A percentile compares a stretch with the other conserved stretches of the same genome.
phyloP scores from a whole-genome alignment of 92 coral and sea anemone species.

The Heliopora coerulea region DNA sequence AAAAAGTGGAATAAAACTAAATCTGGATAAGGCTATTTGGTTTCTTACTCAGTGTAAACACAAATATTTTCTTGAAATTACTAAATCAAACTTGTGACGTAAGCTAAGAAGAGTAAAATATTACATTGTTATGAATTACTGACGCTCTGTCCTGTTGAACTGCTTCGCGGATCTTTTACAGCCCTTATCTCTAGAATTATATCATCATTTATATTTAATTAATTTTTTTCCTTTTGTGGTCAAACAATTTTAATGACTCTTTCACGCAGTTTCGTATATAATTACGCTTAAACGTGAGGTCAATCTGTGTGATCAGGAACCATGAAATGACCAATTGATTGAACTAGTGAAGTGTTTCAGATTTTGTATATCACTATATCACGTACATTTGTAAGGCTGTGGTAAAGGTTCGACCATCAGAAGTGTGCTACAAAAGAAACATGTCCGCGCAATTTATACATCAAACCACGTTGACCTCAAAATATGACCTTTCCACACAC shows the following conservation, averaged over 20 bases:
- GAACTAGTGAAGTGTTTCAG: not conserved
- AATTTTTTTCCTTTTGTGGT: slow-evolving; percentile 19
- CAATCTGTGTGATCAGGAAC: slow-evolving; percentile 4
- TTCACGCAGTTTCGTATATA: slow-evolving; percentile 6
- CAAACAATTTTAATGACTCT: slow-evolving; percentile 27
- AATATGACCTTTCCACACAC: slow-evolving; percentile 21
- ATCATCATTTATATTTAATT: not conserved
- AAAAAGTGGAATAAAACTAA: too few species aligned
- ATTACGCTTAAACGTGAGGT: slow-evolving; percentile 1
- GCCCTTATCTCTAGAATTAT: slow-evolving; percentile 2
- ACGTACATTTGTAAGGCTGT: not conserved
- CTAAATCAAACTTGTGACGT: too few species aligned
- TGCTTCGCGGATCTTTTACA: not conserved
- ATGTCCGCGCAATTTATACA: not conserved
- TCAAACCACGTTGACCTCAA: not conserved
- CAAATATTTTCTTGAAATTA: too few species aligned
- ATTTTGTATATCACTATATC: not conserved
- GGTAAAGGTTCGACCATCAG: not conserved
- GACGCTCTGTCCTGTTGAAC: too few species aligned
- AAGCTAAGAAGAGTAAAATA: too few species aligned
- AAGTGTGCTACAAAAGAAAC: not conserved
- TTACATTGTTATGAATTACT: too few species aligned
- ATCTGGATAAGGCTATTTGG: too few species aligned
- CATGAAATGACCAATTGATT: not conserved
- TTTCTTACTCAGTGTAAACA: too few species aligned